Base-by-base conservation (phyloP, 2,113 vertebrate genomes). In the Tragelaphus scriptus region DNA sequence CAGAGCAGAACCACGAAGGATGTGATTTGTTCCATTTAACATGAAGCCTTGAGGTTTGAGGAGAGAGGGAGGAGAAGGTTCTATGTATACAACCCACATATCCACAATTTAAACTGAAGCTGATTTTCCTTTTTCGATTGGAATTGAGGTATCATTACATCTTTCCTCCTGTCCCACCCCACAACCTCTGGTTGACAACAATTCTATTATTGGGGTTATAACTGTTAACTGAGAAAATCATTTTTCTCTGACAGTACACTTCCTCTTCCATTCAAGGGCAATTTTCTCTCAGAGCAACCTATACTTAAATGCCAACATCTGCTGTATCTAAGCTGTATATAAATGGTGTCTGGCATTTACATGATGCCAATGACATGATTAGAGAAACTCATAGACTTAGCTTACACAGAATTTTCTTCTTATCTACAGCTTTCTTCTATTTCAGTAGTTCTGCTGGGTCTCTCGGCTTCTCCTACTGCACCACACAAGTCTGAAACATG, bases 11-110 rank as follows among this genome's bases (percentile, higher is more conserved):
- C 95, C 96, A 91, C 86, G 92, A 97, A 97, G 94, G 93, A 90
- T 94, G 90, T 97, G 90, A 98, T 98, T 99, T 98, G 51, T 98
- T 98, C 97, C 98, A 96, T 97, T 97, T 98, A 96, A 89, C 91
- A 75, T 58, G 97, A 98, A 98, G 98, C 92, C 77, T 94, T 95
- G 87, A 95, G 94, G 51, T 97, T 71, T 97, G 65, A 81, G 92
- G 94, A 90, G 93, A 97, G 90, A 84, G 68, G 92, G 91, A 84
- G 96, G 98, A 96, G 95, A 89, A 93, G 71, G 82, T 96, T 97
- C 93, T 93, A 28, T 10, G n/a, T 80, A 95, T 85, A 36, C 80
- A 79, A 32, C 95, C 63, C 36, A 59, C 95, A 58, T 91, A 0
- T 88, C 97, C 65, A 55, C 96, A 87, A 65, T 96, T 96, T 97